Evolutionary conservation across 2,113 vertebrate genomes (phyloP), one percentile per base, ranked within the genome.

Genomic region (Silurus asotus): DNA sequence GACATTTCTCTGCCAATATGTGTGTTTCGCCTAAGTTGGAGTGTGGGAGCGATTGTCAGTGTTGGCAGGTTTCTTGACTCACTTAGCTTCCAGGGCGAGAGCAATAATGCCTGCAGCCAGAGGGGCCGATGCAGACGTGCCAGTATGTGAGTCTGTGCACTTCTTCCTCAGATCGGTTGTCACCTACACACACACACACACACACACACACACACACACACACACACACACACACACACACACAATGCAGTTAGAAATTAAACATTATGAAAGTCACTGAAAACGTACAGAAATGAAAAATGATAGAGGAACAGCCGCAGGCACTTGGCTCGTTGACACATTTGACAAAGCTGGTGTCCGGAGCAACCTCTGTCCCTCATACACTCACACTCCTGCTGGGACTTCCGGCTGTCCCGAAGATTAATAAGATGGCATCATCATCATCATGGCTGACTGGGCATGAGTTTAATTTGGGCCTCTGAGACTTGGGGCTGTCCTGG

Each of bases 141-240:
- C 94, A 0, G 94, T 95, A 91, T 95, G 94, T 48, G 93, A 93
- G 86, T 95, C 94, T 17, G 94, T 95, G 85, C 94, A 95, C 85
- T 94, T 94, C 79, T 95, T 93, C 90, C 94, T 93, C 70, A 95
- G 69, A 91, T 95, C 94, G 4, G 94, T 95, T 82, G 94, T 95
- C 89, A 95, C 94, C 94, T 95, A 89, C 49, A 58, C 17, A 79
- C 17, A 78, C 9, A 87, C 53, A 88, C 58, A 82, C 69, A 84
- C 49, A 84, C 37, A 72, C 51, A 82, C 53, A 61, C 81, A 69
- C 28, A 37, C 28, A 37, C 28, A 37, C 28, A 37, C 28, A 37
- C 28, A 37, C 28, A 37, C 28, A 37, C 28, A 37, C 28, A 37
- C 28, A 37, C 28, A 89, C 49, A 58, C 17, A 79, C 65, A 70